Conservation (phyloP, 1,140 invertebrate genomes). For the Gyrodactylus salaris region DNA sequence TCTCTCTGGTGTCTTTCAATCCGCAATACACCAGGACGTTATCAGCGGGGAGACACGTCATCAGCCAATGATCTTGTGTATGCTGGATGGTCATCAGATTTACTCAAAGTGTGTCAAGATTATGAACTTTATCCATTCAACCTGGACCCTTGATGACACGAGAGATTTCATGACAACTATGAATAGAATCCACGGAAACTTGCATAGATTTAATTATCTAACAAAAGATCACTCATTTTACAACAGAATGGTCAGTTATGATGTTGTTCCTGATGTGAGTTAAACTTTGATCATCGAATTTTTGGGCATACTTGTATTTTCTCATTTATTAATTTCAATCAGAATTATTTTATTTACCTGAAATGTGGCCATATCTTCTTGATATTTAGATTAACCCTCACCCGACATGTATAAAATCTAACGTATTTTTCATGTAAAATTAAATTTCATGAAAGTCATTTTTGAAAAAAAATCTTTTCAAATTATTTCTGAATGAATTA, state of each 20-base stretch:
- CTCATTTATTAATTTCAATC: too few species aligned
- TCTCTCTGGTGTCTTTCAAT: neutral
- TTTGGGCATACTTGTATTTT: too few species aligned
- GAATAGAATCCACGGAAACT: neutral
- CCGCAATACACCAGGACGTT: neutral
- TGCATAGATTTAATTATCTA: neutral
- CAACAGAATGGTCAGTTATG: neutral
- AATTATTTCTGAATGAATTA: too few species aligned
- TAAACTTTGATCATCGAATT: too few species aligned
- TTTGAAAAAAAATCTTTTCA: too few species aligned
- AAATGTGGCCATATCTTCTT: too few species aligned
- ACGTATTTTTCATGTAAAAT: too few species aligned
- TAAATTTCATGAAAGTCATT: too few species aligned
- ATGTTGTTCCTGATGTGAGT: too few species aligned
- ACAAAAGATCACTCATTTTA: neutral
- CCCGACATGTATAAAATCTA: too few species aligned
- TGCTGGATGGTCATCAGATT: neutral
- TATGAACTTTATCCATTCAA: neutral
- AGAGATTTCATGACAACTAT: neutral
- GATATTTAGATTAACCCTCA: too few species aligned
- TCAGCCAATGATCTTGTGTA: neutral
- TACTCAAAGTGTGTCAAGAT: neutral
- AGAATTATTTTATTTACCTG: too few species aligned
- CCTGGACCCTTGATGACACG: neutral
- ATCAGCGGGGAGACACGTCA: neutral